Conservation (phyloP, 2,888 invertebrate species). For the Aleiodes testaceus region DNA sequence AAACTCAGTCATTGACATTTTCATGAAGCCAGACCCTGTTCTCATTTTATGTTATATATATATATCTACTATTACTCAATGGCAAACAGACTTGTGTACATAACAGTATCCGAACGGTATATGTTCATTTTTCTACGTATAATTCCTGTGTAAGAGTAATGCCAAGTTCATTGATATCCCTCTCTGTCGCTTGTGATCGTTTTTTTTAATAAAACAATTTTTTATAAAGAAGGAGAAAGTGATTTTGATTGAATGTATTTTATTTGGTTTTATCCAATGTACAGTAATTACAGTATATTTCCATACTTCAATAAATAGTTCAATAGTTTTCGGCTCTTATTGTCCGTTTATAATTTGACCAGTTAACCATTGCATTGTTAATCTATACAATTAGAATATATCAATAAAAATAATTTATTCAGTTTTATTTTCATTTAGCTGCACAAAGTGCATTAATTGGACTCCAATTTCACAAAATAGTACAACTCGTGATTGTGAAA, state of each 20-base stretch:
- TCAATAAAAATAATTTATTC: not conserved
- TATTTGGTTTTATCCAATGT: not conserved
- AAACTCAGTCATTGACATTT: constrained; percentile 49
- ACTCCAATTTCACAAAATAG: not conserved
- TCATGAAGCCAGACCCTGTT: constrained; percentile 49
- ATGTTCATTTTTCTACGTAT: constrained; percentile 42
- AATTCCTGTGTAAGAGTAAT: constrained; percentile 36
- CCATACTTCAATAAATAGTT: not conserved
- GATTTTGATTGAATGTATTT: not conserved
- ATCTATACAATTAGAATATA: constrained; percentile 5
- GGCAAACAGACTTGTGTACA: constrained; percentile 54
- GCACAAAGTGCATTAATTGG: constrained; percentile 3
- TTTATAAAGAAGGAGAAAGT: not conserved
- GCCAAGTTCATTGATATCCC: constrained; percentile 25
- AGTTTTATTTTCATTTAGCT: not conserved
- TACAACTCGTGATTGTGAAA: not conserved
- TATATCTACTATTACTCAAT: constrained; percentile 41
- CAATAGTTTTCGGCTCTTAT: constrained; percentile 1
- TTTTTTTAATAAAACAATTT: constrained; percentile 36
- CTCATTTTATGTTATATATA: constrained; percentile 43
- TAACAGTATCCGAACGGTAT: constrained; percentile 47
- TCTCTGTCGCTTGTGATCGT: constrained; percentile 13
- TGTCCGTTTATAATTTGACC: constrained; percentile 17
- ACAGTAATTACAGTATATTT: not conserved
- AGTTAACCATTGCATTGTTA: not conserved